Evolutionary conservation across 2,888 invertebrate species (phyloP).

Genomic region (Ommatoiulus sabulosus): DNA sequence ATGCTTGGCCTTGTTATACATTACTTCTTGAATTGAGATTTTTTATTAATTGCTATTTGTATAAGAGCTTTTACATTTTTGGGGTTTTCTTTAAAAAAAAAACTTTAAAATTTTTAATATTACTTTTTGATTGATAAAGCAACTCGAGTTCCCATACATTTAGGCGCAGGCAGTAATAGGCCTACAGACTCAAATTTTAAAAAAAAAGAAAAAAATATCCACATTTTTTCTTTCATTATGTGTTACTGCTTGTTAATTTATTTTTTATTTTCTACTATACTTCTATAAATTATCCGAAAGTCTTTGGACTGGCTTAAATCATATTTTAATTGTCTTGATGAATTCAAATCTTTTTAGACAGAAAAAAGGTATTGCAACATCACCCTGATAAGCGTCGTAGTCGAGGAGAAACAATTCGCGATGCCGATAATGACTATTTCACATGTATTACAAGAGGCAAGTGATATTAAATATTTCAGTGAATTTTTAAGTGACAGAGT

Average conservation of each 20-base stretch:
- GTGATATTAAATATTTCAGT: constrained; percentile 30
- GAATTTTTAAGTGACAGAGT: background rate
- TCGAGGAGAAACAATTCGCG: constrained; percentile 87
- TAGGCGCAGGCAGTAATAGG: too few species aligned
- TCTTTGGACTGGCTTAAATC: constrained; percentile 12
- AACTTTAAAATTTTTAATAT: too few species aligned
- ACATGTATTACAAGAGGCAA: constrained; percentile 92
- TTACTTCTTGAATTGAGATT: too few species aligned
- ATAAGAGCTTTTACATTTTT: too few species aligned
- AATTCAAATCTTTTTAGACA: constrained; percentile 69
- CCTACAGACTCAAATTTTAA: too few species aligned
- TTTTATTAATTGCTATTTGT: too few species aligned
- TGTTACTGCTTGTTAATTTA: background rate
- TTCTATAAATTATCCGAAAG: background rate
- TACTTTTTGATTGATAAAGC: too few species aligned
- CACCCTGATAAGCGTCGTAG: constrained; percentile 98
- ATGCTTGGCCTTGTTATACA: too few species aligned
- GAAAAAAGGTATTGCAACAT: constrained; percentile 89
- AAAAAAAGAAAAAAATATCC: background rate
- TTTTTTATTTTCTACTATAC: background rate
- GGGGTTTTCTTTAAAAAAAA: too few species aligned
- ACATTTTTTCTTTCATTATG: too few species aligned
- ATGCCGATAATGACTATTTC: constrained; percentile 90
- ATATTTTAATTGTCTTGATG: constrained; percentile 58
- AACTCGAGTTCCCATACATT: too few species aligned